Evolutionary conservation across 2,888 invertebrate genomes (phyloP).

Genomic region (Drosophila macrospina): DNA sequence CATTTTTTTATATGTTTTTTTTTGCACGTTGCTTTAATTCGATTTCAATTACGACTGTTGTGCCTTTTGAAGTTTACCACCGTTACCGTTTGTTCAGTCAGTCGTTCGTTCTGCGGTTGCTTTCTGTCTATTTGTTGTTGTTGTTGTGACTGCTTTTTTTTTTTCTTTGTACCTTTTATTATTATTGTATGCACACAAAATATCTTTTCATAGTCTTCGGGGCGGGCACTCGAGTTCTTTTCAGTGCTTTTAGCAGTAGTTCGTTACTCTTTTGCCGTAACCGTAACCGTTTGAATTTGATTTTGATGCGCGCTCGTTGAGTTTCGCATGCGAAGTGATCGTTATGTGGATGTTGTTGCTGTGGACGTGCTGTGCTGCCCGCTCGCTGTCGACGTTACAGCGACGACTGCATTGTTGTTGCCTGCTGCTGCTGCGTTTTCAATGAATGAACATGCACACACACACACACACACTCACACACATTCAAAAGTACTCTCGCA

Average conservation of each 20-base stretch:
- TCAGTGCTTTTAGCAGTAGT: conserved; percentile 39
- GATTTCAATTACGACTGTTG: conserved; percentile 78
- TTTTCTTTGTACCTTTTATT: conserved; percentile 17
- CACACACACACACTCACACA: conserved; percentile 11
- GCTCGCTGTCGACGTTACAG: conserved; percentile 49
- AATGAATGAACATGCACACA: conserved; percentile 69
- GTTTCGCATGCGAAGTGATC: conserved; percentile 80
- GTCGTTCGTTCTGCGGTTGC: conserved; percentile 38
- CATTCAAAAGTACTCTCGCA: conserved; percentile 26
- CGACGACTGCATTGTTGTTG: conserved; percentile 69
- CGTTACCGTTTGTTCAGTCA: conserved; percentile 56
- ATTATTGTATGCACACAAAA: conserved; percentile 69
- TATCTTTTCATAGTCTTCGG: conserved; percentile 55
- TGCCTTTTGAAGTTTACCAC: conserved; percentile 70
- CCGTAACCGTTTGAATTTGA: conserved; percentile 69
- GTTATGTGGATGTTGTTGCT: conserved; percentile 49
- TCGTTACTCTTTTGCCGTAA: conserved; percentile 57
- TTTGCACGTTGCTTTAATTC: conserved; percentile 75
- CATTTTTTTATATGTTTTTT: conserved; percentile 39
- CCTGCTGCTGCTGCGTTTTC: conserved; percentile 57
- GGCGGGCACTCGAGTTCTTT: conserved; percentile 36
- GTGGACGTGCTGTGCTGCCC: conserved; percentile 39
- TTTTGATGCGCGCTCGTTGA: conserved; percentile 78
- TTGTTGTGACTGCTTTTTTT: conserved; percentile 11
- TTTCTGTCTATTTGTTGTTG: conserved; percentile 28